Conservation (phyloP, 2,888 invertebrate species). For the Eubasilissa splendida region DNA sequence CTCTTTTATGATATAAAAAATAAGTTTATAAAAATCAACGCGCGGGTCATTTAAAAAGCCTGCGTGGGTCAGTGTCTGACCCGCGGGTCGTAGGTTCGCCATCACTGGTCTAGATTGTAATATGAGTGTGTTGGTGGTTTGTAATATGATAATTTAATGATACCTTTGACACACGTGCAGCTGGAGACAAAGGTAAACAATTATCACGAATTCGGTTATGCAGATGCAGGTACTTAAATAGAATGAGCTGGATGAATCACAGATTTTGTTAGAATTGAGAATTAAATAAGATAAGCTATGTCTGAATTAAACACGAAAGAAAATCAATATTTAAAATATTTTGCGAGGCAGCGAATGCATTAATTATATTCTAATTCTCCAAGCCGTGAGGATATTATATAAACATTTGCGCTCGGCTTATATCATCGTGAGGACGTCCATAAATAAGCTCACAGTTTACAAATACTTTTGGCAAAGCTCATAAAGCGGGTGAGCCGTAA, state of each 20-base stretch:
- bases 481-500: conserved; percentile 33
- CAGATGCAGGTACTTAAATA: neutral
- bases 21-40: too few species aligned
- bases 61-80: too few species aligned
- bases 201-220: neutral
- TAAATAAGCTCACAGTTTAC: conserved; percentile 38
- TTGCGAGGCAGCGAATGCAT: too few species aligned
- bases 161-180: neutral
- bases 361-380: neutral
- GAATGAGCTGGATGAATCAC: conserved; percentile 2
- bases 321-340: too few species aligned
- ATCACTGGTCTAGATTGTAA: too few species aligned
- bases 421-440: conserved; percentile 33
- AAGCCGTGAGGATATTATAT: conserved; percentile 25
- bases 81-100: too few species aligned
- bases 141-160: too few species aligned
- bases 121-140: too few species aligned
- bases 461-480: conserved; percentile 41
- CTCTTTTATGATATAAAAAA: too few species aligned
- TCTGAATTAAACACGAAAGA: too few species aligned
- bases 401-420: neutral
- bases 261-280: neutral
- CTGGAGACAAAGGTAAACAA: conserved; percentile 17
- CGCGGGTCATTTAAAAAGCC: too few species aligned
- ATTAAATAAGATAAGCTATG: too few species aligned